Conservation (phyloP, 2,888 invertebrate genomes). For the Drosophila greeni region DNA sequence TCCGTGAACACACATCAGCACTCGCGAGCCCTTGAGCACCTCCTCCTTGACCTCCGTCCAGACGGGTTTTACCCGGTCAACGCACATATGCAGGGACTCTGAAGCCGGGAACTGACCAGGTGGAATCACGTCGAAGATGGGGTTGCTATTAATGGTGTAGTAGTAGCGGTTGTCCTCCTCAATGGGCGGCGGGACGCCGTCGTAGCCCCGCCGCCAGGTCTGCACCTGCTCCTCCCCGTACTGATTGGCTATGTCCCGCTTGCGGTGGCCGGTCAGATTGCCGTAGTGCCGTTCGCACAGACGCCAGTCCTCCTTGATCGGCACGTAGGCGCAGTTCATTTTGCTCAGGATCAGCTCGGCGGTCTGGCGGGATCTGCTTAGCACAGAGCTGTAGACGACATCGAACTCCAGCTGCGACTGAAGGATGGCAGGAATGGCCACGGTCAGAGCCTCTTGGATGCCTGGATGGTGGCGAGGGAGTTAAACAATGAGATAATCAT, state of each 20-base stretch:
- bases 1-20: constrained; percentile 91
- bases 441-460: constrained; percentile 70
- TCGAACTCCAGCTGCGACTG: constrained; percentile 86
- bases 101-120: constrained; percentile 88
- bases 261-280: constrained; percentile 90
- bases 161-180: constrained; percentile 87
- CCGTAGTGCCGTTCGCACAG: constrained; percentile 94
- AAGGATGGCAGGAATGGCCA: constrained; percentile 85
- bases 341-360: constrained; percentile 84
- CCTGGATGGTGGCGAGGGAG: constrained; percentile 53
- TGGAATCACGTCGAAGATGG: constrained; percentile 85
- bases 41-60: constrained; percentile 85
- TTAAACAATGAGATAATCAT: background rate
- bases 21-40: constrained; percentile 86
- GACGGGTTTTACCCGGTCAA: constrained; percentile 89
- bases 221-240: constrained; percentile 92
- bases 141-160: constrained; percentile 86
- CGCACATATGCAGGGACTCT: constrained; percentile 90
- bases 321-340: constrained; percentile 84
- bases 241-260: constrained; percentile 90
- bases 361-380: constrained; percentile 88
- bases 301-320: constrained; percentile 87
- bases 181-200: constrained; percentile 90
- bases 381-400: constrained; percentile 88
- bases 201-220: constrained; percentile 91